Percentiles rank a stretch among this genome's conserved stretches.
phyloP scores from a whole-genome alignment of 2,888 invertebrate species.

The Rhopalosiphum nymphaeae region DNA sequence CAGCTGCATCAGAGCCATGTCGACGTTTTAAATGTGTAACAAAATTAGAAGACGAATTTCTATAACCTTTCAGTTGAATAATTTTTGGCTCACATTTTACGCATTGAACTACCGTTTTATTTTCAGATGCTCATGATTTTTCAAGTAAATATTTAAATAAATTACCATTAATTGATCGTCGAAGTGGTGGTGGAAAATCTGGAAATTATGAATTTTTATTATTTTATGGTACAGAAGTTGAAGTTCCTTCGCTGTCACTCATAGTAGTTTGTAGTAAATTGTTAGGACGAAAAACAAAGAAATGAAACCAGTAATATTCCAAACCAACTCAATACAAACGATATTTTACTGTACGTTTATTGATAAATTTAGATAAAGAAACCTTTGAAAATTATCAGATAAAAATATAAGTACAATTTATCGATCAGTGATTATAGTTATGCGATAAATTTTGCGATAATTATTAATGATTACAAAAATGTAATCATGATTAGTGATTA shows the following conservation, averaged over 20 bases:
- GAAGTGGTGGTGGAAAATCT: background rate
- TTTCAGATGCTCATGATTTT: background rate
- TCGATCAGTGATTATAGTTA: background rate
- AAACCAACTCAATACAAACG: conserved; percentile 15
- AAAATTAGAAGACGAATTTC: conserved; percentile 18
- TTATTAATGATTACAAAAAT: conserved; percentile 6
- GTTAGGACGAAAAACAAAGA: background rate
- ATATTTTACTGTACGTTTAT: conserved; percentile 8
- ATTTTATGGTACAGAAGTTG: background rate
- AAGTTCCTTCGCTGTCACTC: background rate
- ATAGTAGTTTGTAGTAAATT: background rate
- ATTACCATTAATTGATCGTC: no score
- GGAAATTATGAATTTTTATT: background rate
- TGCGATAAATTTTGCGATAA: conserved; percentile 18
- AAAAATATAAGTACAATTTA: conserved; percentile 13
- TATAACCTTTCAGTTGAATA: background rate
- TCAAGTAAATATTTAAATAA: background rate
- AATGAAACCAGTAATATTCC: background rate
- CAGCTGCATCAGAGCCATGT: background rate
- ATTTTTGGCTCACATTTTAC: conserved; percentile 20
- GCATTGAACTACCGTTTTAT: background rate
- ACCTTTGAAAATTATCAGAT: background rate
- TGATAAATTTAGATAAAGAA: background rate
- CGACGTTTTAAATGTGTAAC: background rate
- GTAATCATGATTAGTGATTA: no score